phyloP scores from a whole-genome alignment of 2,113 vertebrate species.

The Rhipidura dahli region DNA sequence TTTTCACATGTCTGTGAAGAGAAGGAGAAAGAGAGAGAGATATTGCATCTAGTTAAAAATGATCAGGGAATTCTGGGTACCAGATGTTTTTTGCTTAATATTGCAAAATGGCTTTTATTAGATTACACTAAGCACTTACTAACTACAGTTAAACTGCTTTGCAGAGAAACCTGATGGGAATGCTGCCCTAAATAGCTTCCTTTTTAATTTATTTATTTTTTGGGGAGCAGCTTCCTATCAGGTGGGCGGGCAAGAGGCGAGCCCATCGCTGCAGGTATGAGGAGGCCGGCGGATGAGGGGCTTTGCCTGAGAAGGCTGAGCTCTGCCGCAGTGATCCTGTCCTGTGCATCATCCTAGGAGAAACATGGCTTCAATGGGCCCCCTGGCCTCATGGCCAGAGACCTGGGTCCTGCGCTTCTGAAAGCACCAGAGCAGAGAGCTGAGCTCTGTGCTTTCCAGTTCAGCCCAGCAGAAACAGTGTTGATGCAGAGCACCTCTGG shows the following conservation, averaged over 20 bases:
- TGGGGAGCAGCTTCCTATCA: not conserved
- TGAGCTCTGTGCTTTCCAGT: constrained; percentile 31
- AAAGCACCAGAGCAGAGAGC: not conserved
- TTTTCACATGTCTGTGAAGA: constrained; percentile 82
- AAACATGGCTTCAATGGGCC: not conserved
- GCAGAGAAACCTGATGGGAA: constrained; percentile 78
- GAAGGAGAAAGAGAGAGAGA: constrained; percentile 76
- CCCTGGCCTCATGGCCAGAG: constrained; percentile 5
- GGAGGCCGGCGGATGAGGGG: fast-evolving
- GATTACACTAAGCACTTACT: constrained; percentile 85
- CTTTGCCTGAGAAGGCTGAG: not conserved
- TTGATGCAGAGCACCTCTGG: not conserved
- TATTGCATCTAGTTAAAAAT: constrained; percentile 85
- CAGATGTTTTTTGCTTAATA: constrained; percentile 89
- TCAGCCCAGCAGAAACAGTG: constrained; percentile 21
- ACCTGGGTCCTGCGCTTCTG: not conserved
- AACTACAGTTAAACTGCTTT: constrained; percentile 86
- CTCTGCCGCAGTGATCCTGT: fast-evolving
- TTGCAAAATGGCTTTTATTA: constrained; percentile 88
- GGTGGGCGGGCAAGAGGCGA: not conserved
- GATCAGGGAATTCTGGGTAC: constrained; percentile 87
- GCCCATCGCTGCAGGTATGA: fast-evolving
- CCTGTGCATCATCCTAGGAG: fast-evolving
- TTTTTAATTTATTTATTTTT: constrained; percentile 27
- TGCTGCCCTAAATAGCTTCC: constrained; percentile 78